Evolutionary conservation across 2,113 vertebrate species (phyloP), one percentile per base, ranked within the genome.

Genomic region (Petromus typicus): DNA sequence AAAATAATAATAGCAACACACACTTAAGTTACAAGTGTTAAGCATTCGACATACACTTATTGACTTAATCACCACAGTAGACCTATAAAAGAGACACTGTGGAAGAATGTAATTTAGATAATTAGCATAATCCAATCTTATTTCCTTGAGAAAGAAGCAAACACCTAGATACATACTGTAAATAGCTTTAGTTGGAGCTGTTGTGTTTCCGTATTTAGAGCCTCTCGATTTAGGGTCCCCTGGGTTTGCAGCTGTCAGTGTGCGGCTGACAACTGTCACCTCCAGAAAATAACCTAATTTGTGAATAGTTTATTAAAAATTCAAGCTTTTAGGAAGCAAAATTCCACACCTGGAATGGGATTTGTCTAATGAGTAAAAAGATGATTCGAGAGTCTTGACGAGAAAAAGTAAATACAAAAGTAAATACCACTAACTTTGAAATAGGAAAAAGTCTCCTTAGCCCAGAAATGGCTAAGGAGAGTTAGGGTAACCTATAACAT

Each of bases 121-220:
- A 78, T 76, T 76, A 48, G 14, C 14, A 76, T 34, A 85, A 92
- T 64, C 51, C 18, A 76, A 12, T 94, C 6, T 90, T 73, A 86
- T 51, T 93, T 86, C 48, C 48, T 79, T 23, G 30, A 25, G 3
- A 61, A 93, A 83, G 51, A 34, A 90, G 66, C 37, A 93, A 90
- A 79, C 63, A 43, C 17, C 18, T 73, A 25, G 17, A 14, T 86
- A 54, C 37, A 43, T 92, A 48, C 69, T 91, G 37, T 7, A 69
- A 89, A 93, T 27, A 89, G 14, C 34, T 86, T 8, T 79, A 88
- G 5, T 79, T 79, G 63, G 45, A 51, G 40, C 23, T 95, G 80
- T 54, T 94, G 45, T 43, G 34, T 79, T 96, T 97, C 91, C 61
- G 63, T 85, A 67, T 97, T 96, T 93, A 93, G 66, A 82, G 4